Conservation (phyloP, 2,797 vertebrate species). For the Numenius phaeopus region DNA sequence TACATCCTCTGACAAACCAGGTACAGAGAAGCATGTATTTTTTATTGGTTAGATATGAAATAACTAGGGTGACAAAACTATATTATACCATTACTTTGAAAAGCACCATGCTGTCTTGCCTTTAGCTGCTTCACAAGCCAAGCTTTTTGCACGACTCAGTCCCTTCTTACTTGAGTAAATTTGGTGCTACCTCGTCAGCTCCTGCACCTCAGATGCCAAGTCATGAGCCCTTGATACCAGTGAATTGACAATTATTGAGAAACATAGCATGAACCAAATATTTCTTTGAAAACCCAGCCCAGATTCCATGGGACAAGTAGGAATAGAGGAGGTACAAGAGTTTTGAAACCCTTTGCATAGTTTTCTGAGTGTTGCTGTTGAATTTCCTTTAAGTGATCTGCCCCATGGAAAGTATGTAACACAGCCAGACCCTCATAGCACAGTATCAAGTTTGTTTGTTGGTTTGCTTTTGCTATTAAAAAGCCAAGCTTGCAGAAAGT, state of each 20-base stretch:
- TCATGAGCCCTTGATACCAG: background rate
- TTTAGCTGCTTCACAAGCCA: background rate
- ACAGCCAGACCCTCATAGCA: background rate
- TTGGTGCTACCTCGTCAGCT: background rate
- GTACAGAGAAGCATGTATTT: background rate
- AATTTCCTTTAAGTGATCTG: background rate
- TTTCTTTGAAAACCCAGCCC: background rate
- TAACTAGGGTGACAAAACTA: background rate
- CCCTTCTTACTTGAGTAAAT: background rate
- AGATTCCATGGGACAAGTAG: background rate
- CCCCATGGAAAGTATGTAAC: background rate
- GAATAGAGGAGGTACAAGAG: background rate
- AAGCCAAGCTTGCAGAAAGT: background rate
- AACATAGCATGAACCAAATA: background rate
- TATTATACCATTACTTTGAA: background rate
- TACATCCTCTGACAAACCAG: background rate
- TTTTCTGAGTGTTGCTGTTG: background rate
- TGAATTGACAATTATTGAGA: background rate
- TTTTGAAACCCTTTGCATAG: background rate
- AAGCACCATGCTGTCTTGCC: rapidly evolving
- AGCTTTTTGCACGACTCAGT: background rate
- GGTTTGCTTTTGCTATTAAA: background rate
- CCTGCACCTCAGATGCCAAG: background rate
- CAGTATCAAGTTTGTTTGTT: background rate
- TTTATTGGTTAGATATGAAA: background rate